Base-by-base conservation (phyloP, 2,888 invertebrate species). In the Watsonalla cultraria region DNA sequence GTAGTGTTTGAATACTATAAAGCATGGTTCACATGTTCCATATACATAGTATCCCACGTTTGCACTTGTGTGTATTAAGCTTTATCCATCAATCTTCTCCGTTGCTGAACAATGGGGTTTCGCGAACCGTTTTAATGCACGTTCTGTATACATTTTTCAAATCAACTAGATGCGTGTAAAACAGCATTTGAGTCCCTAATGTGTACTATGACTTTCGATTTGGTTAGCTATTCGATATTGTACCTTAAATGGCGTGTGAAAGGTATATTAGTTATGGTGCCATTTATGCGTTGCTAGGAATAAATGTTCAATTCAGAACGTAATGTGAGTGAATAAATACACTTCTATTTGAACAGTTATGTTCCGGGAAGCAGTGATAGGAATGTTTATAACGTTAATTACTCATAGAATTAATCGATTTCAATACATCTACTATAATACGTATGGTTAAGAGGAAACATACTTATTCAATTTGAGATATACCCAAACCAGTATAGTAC, bases 21-120 rank as follows among this genome's bases (percentile, higher is more conserved):
- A 42, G 42, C 42, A 42, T 55, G 71, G 74, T 86, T 86, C 86
- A 80, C 89, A 88, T 90, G 86, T 76, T 78, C 87, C 72, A 86
- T 82, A 86, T 85, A 75, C 71, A 59, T 55, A 65, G 74, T 82
- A 77, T 87, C 84, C 80, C 85, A 86, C 82, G 80, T 74, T 70
- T 69, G 65, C 64, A 59, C 70, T 72, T 65, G 72, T 78, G 78
- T 71, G 68, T 71, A 64, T 73, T 72, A 66, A 72, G 62, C 74
- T 65, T 71, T 65, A 65, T 64, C 75, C 77, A 85, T 85, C 80
- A 82, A 84, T 83, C 82, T 81, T 66, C 60, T 59, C 61, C 59
- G 54, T 60, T 61, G 64, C 66, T 64, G 74, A 81, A 84, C 84
- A 85, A 84, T 83, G 67, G 70, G 47, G 66, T 66, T 60, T 60